Percentiles rank a stretch among this genome's conserved stretches.
Conservation (phyloP, 2,113 vertebrate genomes). For the Aegithalos caudatus region DNA sequence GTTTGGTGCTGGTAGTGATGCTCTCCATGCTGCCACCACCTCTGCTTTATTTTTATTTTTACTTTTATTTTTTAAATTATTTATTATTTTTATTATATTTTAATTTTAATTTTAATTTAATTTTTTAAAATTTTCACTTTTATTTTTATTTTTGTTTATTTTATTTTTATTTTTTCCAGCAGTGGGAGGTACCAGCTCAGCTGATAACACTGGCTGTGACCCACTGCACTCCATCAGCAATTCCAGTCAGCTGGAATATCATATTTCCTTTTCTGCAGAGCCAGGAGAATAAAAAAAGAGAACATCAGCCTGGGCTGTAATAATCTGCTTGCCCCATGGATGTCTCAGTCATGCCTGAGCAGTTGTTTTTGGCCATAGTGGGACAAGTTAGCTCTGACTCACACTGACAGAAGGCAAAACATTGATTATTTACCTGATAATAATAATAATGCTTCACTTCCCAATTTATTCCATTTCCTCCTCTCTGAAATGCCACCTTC, state of each 20-base stretch:
- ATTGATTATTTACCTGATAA: neutral
- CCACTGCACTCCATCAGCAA: neutral
- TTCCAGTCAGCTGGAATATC: neutral
- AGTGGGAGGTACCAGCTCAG: neutral
- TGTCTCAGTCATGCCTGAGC: neutral
- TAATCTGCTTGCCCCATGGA: neutral
- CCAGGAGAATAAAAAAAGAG: neutral
- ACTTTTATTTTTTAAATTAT: no score
- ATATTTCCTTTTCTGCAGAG: neutral
- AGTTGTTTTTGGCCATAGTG: neutral
- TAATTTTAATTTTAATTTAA: no score
- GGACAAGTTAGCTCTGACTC: neutral
- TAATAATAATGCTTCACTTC: neutral
- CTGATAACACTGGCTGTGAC: neutral
- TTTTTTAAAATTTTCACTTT: no score
- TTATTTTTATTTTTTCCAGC: no score
- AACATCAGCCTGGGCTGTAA: neutral
- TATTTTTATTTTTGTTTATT: no score
- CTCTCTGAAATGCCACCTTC: neutral
- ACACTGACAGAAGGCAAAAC: neutral
- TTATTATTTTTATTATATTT: no score
- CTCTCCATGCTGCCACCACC: neutral
- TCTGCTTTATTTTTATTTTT: no score
- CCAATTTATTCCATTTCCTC: neutral
- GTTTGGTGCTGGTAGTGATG: neutral